These are phyloP conservation scores for Sula dactylatra DNA, from an alignment of 2,113 vertebrate species.

Conservation along the genomic window DNA sequence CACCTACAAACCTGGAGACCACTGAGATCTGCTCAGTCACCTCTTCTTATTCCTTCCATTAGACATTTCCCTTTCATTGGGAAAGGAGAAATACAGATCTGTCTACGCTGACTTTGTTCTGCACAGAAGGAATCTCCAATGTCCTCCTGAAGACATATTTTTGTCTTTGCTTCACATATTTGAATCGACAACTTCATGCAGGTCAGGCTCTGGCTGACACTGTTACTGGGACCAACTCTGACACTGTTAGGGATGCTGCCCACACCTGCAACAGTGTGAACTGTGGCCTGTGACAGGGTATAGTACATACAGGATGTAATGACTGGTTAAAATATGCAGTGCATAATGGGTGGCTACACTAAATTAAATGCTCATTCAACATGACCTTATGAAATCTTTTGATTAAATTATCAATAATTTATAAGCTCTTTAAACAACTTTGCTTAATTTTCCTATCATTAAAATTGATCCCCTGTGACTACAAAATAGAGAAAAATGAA, in stretches of 20 bases:
- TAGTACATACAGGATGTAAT: accelerated
- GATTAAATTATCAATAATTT: not conserved
- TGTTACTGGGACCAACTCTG: not conserved
- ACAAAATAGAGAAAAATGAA: not conserved
- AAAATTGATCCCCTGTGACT: not conserved
- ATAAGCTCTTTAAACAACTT: not conserved
- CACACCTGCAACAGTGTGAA: not conserved
- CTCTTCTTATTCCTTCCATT: not conserved
- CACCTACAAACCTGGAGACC: not conserved
- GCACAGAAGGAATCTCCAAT: not conserved
- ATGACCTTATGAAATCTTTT: not conserved
- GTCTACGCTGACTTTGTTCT: not conserved
- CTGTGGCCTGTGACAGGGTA: not conserved
- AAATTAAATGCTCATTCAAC: not conserved
- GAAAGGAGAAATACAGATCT: not conserved
- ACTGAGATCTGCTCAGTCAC: not conserved
- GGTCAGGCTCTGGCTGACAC: not conserved
- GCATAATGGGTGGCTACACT: not conserved
- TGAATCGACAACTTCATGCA: not conserved
- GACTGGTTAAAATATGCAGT: not conserved
- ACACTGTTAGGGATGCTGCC: not conserved
- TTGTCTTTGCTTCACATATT: not conserved
- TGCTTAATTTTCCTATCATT: not conserved
- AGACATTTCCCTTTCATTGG: not conserved
- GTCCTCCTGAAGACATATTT: not conserved